Percentiles rank a stretch among this genome's conserved stretches.
phyloP scores from a whole-genome alignment of 2,888 invertebrate species.

The Philhelius pedissequus region DNA sequence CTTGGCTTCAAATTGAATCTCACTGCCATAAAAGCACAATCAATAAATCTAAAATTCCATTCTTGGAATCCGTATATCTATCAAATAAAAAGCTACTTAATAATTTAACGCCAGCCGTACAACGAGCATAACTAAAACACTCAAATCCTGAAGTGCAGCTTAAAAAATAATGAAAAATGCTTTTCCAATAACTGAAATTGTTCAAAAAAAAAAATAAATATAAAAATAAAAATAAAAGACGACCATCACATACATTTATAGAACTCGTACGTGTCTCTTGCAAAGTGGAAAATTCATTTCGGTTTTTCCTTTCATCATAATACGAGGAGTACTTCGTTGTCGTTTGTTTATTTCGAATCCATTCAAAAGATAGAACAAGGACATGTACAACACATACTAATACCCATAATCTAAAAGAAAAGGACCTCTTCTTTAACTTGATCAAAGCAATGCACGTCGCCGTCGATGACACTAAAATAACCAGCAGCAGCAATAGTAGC shows the following conservation, averaged over 20 bases:
- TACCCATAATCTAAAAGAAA: not conserved
- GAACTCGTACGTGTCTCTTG: constrained; percentile 15
- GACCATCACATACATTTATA: not conserved
- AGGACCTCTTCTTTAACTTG: constrained; percentile 39
- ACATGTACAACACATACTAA: not conserved
- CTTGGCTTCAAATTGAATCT: too few relatives aligned
- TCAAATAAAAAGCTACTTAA: not conserved
- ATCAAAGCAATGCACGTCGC: constrained; percentile 47
- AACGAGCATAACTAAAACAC: not conserved
- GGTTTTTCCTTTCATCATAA: not conserved
- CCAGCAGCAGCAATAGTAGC: not conserved
- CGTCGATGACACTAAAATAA: constrained; percentile 15
- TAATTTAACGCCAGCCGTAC: constrained; percentile 19
- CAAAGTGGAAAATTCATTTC: constrained; percentile 44
- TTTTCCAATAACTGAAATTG: not conserved
- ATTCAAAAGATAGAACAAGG: not conserved
- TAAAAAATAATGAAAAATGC: not conserved
- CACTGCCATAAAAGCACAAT: too few relatives aligned
- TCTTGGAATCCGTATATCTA: too few relatives aligned
- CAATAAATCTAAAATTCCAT: too few relatives aligned
- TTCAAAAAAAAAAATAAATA: not conserved
- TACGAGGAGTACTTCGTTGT: not conserved
- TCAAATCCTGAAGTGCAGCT: not conserved
- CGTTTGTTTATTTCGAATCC: not conserved
- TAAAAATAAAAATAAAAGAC: not conserved